phyloP scores from a whole-genome alignment of 1,140 invertebrate genomes.

The Bombus waltoni region DNA sequence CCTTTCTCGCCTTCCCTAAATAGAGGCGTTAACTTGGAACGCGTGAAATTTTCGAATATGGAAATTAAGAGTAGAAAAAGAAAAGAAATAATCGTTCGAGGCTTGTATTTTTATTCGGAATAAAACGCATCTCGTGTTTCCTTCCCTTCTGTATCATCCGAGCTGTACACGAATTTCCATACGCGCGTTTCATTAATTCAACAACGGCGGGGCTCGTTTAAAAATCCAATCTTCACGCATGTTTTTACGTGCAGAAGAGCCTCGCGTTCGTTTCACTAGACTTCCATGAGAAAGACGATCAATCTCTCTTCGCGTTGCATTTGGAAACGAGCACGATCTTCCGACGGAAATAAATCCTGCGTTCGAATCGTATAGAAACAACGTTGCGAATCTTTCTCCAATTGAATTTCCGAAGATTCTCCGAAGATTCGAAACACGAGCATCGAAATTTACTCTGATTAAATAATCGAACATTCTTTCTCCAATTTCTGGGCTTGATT shows the following conservation, averaged over 20 bases:
- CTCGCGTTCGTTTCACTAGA: background rate
- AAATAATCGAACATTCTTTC: too few relatives aligned
- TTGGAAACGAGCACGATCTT: too few relatives aligned
- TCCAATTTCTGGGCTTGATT: background rate
- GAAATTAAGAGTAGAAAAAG: background rate
- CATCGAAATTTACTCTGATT: background rate
- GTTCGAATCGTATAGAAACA: background rate
- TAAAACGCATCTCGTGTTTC: background rate
- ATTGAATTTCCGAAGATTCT: background rate
- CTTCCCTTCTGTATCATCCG: too few relatives aligned
- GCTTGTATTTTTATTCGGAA: background rate
- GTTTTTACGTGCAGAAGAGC: background rate
- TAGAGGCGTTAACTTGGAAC: background rate
- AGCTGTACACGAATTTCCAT: background rate
- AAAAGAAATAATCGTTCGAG: too few relatives aligned
- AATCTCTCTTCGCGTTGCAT: conserved; percentile 15
- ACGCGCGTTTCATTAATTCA: conserved; percentile 30
- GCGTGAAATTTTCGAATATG: background rate
- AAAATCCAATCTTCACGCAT: conserved; percentile 36
- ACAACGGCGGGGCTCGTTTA: background rate
- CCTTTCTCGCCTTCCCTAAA: background rate
- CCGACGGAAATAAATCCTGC: background rate
- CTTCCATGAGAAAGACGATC: background rate
- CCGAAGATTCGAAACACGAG: too few relatives aligned
- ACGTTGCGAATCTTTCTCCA: background rate